Evolutionary conservation across 2,888 invertebrate genomes (phyloP), one percentile per base, ranked within the genome.

Genomic region (Protodeltote pygarga): DNA sequence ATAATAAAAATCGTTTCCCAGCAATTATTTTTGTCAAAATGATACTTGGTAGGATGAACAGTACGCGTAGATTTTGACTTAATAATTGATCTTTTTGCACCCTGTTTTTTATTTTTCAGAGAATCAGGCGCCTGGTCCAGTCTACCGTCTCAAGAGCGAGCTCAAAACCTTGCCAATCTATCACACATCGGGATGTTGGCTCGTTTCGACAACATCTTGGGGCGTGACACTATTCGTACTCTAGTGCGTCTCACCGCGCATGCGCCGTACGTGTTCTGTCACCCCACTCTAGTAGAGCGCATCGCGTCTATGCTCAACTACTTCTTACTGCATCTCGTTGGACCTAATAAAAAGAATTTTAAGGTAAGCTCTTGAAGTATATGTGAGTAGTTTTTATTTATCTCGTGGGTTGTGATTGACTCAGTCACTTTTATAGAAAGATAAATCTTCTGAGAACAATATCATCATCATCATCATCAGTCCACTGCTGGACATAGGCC

Each of bases 281-380:
- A 98, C 80, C 94, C 95, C 24, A 96, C 97, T 4, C 95, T 99
- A 92, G 98, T 98, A 1, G 98, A 98, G 79, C 93, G 98, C 16
- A 95, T 99, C 48, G 97, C 98, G 0, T 95, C 97, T 5, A 99
- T 99, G 98, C 93, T 99, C 44, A 99, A 99, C 89, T 98, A 98
- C 87, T 97, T 99, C 82, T 87, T 99, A 17, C 87, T 96, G 31
- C 95, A 98, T 83, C 91, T 99, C 50, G 98, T 97, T 6, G 98
- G 98, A 0, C 98, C 98, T 0, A 97, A 97, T 73, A 96, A 97
- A 83, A 96, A 96, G 72, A 97, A 97, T 77, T 95, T 98, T 50
- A 98, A 98, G 93, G 96, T 95, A 4, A 20, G 51, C 37, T 11
- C 2, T 1, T 1, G 4, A 15, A 0, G n/a, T 13, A 20, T 8